Evolutionary conservation across 2,797 vertebrate genomes (phyloP).

Genomic region (Takifugu rubripes): DNA sequence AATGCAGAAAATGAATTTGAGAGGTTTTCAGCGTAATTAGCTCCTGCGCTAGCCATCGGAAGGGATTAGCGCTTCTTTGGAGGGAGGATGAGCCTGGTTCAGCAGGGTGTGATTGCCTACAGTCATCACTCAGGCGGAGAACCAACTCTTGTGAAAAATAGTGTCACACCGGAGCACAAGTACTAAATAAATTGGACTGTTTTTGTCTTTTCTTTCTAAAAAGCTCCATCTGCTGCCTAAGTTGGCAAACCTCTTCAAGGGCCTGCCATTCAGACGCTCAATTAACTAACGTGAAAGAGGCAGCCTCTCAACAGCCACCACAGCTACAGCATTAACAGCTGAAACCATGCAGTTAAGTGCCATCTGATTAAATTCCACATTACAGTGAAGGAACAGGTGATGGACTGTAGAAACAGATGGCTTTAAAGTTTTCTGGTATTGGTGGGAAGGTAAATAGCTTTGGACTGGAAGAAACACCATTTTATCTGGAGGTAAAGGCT

Average conservation of each 20-base stretch:
- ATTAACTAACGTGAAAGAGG: constrained; percentile 14
- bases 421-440: constrained; percentile 12
- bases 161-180: background rate
- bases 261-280: constrained; percentile 20
- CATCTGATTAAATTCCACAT: too few relatives aligned
- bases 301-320: constrained; percentile 2
- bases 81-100: constrained; percentile 27
- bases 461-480: constrained; percentile 55
- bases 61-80: constrained; percentile 42
- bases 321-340: constrained; percentile 3
- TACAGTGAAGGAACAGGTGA: constrained; percentile 5
- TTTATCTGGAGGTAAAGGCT: constrained; percentile 69
- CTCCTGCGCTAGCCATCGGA: constrained; percentile 35
- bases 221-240: constrained; percentile 15
- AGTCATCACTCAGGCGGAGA: constrained; percentile 28
- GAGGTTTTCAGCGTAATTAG: constrained; percentile 48
- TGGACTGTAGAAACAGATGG: constrained; percentile 18
- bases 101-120: constrained; percentile 22
- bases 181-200: constrained; percentile 3
- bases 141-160: background rate
- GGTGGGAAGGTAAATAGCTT: constrained; percentile 59
- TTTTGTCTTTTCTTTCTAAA: constrained; percentile 2
- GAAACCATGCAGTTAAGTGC: background rate
- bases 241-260: constrained; percentile 13
- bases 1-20: constrained; percentile 33